Percentiles rank a stretch among this genome's conserved stretches.
These are phyloP conservation scores for Trematocara macrostoma DNA, from an alignment of 2,113 vertebrate genomes.

Conservation along the genomic window DNA sequence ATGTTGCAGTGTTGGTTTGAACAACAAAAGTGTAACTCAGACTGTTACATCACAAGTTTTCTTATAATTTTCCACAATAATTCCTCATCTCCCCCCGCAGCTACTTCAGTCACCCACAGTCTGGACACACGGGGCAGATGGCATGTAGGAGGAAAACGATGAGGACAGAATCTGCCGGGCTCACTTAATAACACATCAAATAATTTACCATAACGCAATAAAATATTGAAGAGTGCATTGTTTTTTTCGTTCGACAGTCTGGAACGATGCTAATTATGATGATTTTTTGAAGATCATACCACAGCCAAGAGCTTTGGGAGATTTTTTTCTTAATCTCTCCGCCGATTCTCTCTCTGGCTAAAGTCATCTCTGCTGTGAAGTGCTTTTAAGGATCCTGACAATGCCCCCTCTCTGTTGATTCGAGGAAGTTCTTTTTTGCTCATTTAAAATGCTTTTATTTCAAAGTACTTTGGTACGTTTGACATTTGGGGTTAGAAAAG, in stretches of 20 bases:
- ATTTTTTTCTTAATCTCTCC: neutral
- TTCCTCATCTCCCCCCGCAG: conserved; percentile 25
- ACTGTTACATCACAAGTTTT: conserved; percentile 64
- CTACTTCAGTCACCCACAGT: conserved; percentile 63
- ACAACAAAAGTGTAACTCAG: conserved; percentile 35
- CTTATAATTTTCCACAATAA: conserved; percentile 55
- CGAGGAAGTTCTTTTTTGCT: conserved; percentile 33
- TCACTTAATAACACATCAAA: conserved; percentile 60
- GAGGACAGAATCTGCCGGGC: conserved; percentile 44
- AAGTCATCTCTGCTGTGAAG: conserved; percentile 12
- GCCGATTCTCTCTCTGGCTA: neutral
- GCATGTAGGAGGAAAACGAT: conserved; percentile 68
- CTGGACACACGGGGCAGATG: conserved; percentile 70
- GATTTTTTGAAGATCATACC: conserved; percentile 20
- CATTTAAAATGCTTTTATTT: conserved; percentile 43
- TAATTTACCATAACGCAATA: conserved; percentile 36
- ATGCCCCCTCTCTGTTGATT: conserved; percentile 5
- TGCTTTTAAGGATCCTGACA: conserved; percentile 21
- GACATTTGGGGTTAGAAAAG: conserved; percentile 23
- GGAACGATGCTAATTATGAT: conserved; percentile 48
- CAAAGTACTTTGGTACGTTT: neutral
- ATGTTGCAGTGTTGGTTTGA: conserved; percentile 18
- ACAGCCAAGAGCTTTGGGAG: conserved; percentile 34
- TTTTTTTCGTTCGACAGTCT: conserved; percentile 27
- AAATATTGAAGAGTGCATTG: conserved; percentile 36